Percentiles rank a stretch among this genome's conserved stretches.
Evolutionary conservation across 2,113 vertebrate species (phyloP).

Genomic region (Podarcis cretensis): DNA sequence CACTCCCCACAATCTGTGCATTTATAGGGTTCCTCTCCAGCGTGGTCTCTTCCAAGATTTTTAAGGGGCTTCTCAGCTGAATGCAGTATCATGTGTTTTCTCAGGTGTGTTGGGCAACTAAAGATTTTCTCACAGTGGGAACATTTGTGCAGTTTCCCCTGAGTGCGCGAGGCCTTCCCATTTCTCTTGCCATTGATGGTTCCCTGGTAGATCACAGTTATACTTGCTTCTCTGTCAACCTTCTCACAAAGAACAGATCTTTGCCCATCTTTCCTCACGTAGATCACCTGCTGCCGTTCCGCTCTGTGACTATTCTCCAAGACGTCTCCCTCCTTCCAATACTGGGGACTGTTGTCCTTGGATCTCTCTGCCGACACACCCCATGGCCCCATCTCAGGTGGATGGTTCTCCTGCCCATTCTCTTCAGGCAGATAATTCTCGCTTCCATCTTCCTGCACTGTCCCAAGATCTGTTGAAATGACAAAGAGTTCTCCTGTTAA

Average conservation of each 20-base stretch:
- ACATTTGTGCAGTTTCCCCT: not conserved
- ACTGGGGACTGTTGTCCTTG: not conserved
- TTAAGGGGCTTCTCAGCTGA: not conserved
- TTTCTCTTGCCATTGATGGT: not conserved
- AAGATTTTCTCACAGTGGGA: not conserved
- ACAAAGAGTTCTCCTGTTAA: not conserved
- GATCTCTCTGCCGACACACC: not conserved
- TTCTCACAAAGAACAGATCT: not conserved
- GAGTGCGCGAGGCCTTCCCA: not conserved
- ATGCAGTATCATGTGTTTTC: not conserved
- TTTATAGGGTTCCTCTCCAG: not conserved
- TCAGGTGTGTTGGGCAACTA: not conserved
- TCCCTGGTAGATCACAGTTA: no score
- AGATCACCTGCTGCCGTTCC: not conserved
- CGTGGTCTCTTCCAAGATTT: not conserved
- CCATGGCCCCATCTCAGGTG: not conserved
- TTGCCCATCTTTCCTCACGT: no score
- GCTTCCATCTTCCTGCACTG: no score
- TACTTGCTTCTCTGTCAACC: not conserved
- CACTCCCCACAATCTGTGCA: not conserved
- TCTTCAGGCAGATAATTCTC: not conserved
- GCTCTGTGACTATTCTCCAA: not conserved
- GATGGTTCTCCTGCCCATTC: no score
- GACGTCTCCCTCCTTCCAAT: no score
- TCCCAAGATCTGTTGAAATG: not conserved